A percentile compares a stretch with the other conserved stretches of the same genome.
Conservation (phyloP, 1,140 invertebrate species). For the Bicyclus anynana region DNA sequence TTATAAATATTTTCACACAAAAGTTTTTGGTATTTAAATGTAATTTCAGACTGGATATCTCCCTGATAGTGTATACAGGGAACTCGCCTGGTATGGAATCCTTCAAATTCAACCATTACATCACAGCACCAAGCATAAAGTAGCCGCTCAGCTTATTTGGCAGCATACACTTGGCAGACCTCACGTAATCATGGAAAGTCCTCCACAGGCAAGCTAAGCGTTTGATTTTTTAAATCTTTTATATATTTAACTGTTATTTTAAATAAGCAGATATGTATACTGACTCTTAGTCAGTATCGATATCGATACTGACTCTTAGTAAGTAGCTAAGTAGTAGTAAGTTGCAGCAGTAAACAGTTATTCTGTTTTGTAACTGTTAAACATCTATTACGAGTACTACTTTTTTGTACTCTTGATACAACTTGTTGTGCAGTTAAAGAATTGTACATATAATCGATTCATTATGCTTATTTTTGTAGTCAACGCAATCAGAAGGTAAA, state of each 20-base stretch:
- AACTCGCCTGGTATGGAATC: slow-evolving; percentile 71
- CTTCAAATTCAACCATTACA: slow-evolving; percentile 66
- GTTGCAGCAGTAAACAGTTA: too few relatives aligned
- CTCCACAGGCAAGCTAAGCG: slow-evolving; percentile 58
- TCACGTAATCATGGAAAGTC: slow-evolving; percentile 65
- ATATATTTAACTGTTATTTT: too few relatives aligned
- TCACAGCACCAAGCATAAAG: slow-evolving; percentile 61
- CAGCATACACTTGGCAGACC: slow-evolving; percentile 65
- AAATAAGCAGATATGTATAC: too few relatives aligned
- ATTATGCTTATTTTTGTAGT: slow-evolving; percentile 30
- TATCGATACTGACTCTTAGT: too few relatives aligned
- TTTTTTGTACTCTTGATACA: too few relatives aligned
- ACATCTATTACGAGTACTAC: too few relatives aligned
- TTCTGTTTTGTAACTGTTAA: too few relatives aligned
- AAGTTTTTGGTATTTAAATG: neutral
- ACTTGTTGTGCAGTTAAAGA: neutral
- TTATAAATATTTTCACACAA: too few relatives aligned
- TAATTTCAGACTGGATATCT: slow-evolving; percentile 59
- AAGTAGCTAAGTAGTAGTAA: too few relatives aligned
- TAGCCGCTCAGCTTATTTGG: slow-evolving; percentile 65
- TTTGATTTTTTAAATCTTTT: too few relatives aligned
- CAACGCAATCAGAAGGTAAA: slow-evolving; percentile 61
- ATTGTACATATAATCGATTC: neutral
- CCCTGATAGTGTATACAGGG: slow-evolving; percentile 66
- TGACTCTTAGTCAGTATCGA: neutral